Conservation (phyloP, 2,797 vertebrate species). For the Sebastes nivosus region DNA sequence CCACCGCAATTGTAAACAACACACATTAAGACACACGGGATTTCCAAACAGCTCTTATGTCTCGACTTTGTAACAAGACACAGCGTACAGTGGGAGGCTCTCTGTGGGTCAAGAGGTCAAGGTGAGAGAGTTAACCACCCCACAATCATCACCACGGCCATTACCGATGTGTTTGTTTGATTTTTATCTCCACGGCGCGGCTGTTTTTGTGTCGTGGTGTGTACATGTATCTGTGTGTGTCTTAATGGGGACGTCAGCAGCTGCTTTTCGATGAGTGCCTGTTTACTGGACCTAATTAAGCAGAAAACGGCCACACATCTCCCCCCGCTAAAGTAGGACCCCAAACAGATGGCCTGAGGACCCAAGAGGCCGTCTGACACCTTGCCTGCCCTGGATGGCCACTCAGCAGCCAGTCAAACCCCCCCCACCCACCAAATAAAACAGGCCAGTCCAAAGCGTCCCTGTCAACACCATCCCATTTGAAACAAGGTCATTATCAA, state of each 20-base stretch:
- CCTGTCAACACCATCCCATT: constrained; percentile 41
- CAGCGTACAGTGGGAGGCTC: neutral
- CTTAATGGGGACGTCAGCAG: constrained; percentile 83
- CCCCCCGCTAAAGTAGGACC: constrained; percentile 69
- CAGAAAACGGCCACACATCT: constrained; percentile 81
- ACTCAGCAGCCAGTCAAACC: constrained; percentile 57
- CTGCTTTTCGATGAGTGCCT: constrained; percentile 83
- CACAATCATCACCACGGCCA: constrained; percentile 36
- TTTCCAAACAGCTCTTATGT: neutral
- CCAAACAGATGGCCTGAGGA: constrained; percentile 77
- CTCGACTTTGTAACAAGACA: constrained; percentile 21
- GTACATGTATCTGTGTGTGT: constrained; percentile 31
- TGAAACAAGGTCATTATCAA: constrained; percentile 56
- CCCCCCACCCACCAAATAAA: neutral
- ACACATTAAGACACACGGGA: neutral
- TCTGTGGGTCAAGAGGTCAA: constrained; percentile 46
- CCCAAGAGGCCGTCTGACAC: constrained; percentile 72
- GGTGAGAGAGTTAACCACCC: constrained; percentile 60
- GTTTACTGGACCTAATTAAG: constrained; percentile 86
- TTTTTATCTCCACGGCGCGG: constrained; percentile 51
- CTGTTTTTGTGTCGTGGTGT: constrained; percentile 57
- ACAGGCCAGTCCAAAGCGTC: constrained; percentile 24
- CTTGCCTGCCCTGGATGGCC: constrained; percentile 65
- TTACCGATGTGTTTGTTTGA: constrained; percentile 60
- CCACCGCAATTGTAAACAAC: neutral